A percentile compares a stretch with the other conserved stretches of the same genome.
These are phyloP conservation scores for Idris sp. DNA, from an alignment of 1,140 invertebrate genomes.

Conservation along the genomic window DNA sequence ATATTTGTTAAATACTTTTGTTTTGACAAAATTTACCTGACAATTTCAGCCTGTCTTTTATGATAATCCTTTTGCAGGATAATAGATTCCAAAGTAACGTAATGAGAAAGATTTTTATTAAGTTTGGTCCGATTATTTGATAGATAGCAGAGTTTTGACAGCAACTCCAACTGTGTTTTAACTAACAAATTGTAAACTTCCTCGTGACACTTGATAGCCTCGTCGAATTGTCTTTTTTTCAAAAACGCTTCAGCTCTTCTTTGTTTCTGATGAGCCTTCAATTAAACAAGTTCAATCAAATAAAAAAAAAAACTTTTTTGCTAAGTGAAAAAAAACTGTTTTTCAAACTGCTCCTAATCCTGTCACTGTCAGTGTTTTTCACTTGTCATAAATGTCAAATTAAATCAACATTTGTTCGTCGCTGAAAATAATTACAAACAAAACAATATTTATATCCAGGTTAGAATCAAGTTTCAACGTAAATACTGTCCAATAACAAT, in stretches of 20 bases:
- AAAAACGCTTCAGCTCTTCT: slow-evolving; percentile 81
- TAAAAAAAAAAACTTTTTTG: too few relatives aligned
- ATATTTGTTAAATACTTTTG: too few relatives aligned
- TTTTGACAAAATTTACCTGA: slow-evolving; percentile 72
- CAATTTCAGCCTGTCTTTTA: slow-evolving; percentile 79
- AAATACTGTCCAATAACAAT: too few relatives aligned
- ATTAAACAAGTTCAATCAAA: slow-evolving; percentile 20
- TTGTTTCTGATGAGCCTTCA: slow-evolving; percentile 83
- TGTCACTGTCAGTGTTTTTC: too few relatives aligned
- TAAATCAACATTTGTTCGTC: too few relatives aligned
- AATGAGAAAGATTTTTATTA: slow-evolving; percentile 59
- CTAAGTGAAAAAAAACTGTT: too few relatives aligned
- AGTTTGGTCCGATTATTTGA: slow-evolving; percentile 39
- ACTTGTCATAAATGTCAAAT: too few relatives aligned
- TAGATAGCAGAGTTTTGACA: slow-evolving; percentile 72
- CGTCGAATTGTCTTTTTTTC: slow-evolving; percentile 80
- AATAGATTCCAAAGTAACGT: slow-evolving; percentile 79
- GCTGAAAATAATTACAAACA: too few relatives aligned
- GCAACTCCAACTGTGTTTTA: slow-evolving; percentile 76
- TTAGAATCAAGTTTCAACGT: too few relatives aligned
- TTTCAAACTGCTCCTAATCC: too few relatives aligned
- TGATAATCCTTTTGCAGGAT: slow-evolving; percentile 82
- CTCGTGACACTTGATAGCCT: slow-evolving; percentile 82
- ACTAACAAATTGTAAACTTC: slow-evolving; percentile 80
- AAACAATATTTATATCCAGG: too few relatives aligned